Conservation (phyloP, 2,797 vertebrate genomes). For the Sebastiscus albofasciatus region DNA sequence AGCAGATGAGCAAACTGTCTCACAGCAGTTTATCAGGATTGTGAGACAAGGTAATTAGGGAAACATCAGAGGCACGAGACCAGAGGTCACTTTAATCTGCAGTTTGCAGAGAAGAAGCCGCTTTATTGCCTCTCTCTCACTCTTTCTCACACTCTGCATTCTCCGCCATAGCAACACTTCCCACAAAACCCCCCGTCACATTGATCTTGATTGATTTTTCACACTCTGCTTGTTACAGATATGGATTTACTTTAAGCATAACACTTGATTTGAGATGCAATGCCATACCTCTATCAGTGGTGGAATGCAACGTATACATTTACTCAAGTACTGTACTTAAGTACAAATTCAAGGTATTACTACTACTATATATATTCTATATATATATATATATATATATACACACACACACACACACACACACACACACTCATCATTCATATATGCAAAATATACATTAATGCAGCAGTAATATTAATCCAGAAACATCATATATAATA, state of each 20-base stretch:
- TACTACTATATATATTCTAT: neutral
- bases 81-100: conserved; percentile 65
- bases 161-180: conserved; percentile 52
- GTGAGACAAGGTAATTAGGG: conserved; percentile 53
- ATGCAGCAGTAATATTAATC: neutral
- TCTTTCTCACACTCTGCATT: conserved; percentile 40
- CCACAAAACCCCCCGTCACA: conserved; percentile 55
- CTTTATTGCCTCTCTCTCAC: neutral
- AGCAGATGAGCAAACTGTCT: conserved; percentile 11
- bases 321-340: neutral
- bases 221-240: conserved; percentile 52
- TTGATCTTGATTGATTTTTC: conserved; percentile 70
- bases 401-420: too few relatives aligned
- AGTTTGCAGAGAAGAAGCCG: conserved; percentile 37
- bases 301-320: neutral
- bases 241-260: conserved; percentile 55
- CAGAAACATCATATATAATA: neutral
- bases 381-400: too few relatives aligned
- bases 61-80: conserved; percentile 36
- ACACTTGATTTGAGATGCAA: conserved; percentile 46
- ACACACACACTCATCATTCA: too few relatives aligned
- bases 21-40: conserved; percentile 22
- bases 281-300: conserved; percentile 7
- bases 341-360: neutral
- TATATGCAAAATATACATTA: neutral